Evolutionary conservation across 2,888 invertebrate species (phyloP).

Genomic region (Neocrepidodera transversa): DNA sequence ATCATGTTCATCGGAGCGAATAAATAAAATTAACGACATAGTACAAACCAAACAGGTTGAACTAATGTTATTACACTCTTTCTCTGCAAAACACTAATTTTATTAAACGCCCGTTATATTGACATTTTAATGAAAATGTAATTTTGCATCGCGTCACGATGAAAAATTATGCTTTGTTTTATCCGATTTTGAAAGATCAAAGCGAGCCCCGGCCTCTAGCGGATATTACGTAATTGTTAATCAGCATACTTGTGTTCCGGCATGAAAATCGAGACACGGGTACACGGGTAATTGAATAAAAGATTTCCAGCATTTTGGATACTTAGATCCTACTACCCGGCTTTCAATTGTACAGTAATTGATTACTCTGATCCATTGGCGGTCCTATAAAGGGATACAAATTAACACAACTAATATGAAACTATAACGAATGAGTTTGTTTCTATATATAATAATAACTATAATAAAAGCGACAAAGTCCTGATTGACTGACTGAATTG

Average conservation of each 20-base stretch:
- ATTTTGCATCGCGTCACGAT: conserved; percentile 49
- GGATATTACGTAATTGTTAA: conserved; percentile 49
- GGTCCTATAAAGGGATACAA: too few species aligned
- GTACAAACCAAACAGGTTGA: conserved; percentile 55
- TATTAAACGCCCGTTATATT: conserved; percentile 57
- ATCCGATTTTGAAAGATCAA: conserved; percentile 52
- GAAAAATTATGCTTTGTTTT: conserved; percentile 53
- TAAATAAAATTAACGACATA: conserved; percentile 52
- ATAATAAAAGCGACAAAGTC: too few species aligned
- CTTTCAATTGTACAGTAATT: conserved; percentile 36
- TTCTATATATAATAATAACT: too few species aligned
- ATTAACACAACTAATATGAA: too few species aligned
- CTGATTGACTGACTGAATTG: too few species aligned
- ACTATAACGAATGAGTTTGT: too few species aligned
- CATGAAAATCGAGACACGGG: conserved; percentile 39
- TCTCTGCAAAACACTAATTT: conserved; percentile 56
- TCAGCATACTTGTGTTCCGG: conserved; percentile 42
- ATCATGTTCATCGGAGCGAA: conserved; percentile 31
- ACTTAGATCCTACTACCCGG: conserved; percentile 31
- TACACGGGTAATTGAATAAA: conserved; percentile 48
- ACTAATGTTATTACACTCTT: conserved; percentile 52
- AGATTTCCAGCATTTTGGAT: conserved; percentile 43
- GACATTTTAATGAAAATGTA: conserved; percentile 59
- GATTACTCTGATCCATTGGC: conserved; percentile 21
- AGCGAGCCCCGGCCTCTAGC: conserved; percentile 41